A percentile compares a stretch with the other conserved stretches of the same genome.
phyloP scores from a whole-genome alignment of 2,888 invertebrate genomes.

The Crematogaster levior region DNA sequence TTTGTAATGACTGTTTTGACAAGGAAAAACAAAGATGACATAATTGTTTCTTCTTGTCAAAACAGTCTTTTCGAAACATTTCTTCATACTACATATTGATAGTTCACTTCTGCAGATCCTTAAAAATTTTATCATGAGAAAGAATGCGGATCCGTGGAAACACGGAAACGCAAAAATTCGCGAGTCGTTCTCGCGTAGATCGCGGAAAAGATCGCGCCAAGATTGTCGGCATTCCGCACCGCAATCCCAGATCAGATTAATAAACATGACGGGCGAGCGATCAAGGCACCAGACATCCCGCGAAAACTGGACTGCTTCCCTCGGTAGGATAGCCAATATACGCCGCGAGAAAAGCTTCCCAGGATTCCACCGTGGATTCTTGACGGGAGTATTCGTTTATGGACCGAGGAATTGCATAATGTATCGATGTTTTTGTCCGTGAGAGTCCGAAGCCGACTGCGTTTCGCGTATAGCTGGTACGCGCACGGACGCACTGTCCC shows the following conservation, averaged over 20 bases:
- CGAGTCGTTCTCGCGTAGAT: constrained; percentile 28
- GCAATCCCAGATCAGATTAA: constrained; percentile 69
- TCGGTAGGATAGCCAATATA: neutral
- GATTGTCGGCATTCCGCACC: constrained; percentile 39
- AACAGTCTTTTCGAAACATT: too few relatives aligned
- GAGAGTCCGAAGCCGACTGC: constrained; percentile 63
- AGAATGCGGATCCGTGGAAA: constrained; percentile 54
- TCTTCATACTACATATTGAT: too few relatives aligned
- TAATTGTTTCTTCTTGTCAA: too few relatives aligned
- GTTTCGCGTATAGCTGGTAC: constrained; percentile 34
- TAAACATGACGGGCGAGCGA: constrained; percentile 71
- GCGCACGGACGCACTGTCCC: constrained; percentile 13
- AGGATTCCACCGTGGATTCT: constrained; percentile 76
- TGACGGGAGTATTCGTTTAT: constrained; percentile 80
- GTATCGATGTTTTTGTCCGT: constrained; percentile 78
- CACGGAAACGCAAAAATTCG: constrained; percentile 35
- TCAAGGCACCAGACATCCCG: constrained; percentile 13
- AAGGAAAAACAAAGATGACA: too few relatives aligned
- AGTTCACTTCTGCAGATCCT: too few relatives aligned
- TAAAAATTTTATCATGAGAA: constrained; percentile 63
- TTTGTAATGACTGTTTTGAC: too few relatives aligned
- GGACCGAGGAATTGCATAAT: constrained; percentile 84
- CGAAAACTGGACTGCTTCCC: constrained; percentile 35
- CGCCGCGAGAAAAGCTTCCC: constrained; percentile 56
- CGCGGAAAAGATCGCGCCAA: constrained; percentile 42